These are phyloP conservation scores for Festucalex cinctus DNA, from an alignment of 2,113 vertebrate species.

Conservation along the genomic window DNA sequence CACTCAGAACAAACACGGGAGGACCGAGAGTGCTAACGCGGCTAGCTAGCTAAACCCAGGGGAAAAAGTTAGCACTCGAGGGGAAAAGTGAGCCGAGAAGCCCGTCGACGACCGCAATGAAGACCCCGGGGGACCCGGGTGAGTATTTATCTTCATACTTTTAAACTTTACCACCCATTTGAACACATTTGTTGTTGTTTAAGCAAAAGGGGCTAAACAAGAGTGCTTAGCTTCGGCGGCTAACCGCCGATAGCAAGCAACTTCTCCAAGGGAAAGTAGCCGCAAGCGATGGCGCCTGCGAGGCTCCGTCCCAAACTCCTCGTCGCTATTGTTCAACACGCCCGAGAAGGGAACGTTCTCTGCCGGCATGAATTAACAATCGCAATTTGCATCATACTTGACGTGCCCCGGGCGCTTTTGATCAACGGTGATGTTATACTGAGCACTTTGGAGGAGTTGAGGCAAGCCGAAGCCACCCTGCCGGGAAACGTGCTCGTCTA, in stretches of 20 bases:
- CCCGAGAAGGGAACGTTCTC: neutral
- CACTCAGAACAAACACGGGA: conserved; percentile 49
- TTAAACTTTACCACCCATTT: neutral
- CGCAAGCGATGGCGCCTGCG: conserved; percentile 53
- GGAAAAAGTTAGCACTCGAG: conserved; percentile 46
- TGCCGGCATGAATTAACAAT: neutral
- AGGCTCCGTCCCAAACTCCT: conserved; percentile 22
- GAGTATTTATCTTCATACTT: conserved; percentile 24
- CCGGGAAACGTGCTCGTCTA: neutral
- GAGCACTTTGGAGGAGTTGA: neutral
- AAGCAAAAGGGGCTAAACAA: neutral
- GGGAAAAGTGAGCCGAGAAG: conserved; percentile 28
- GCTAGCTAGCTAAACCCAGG: conserved; percentile 23
- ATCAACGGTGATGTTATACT: neutral
- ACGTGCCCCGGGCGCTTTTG: neutral
- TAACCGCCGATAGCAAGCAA: conserved; percentile 42
- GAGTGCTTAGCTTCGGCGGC: conserved; percentile 30
- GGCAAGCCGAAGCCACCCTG: neutral
- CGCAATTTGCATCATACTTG: neutral
- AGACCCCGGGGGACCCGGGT: conserved; percentile 73
- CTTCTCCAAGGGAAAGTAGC: conserved; percentile 52
- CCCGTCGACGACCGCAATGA: conserved; percentile 58
- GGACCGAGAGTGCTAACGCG: conserved; percentile 46
- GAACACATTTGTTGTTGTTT: neutral
- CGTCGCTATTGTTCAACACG: neutral